Evolutionary conservation across 2,797 vertebrate species (phyloP).

Genomic region (Setipinna tenuifilis): DNA sequence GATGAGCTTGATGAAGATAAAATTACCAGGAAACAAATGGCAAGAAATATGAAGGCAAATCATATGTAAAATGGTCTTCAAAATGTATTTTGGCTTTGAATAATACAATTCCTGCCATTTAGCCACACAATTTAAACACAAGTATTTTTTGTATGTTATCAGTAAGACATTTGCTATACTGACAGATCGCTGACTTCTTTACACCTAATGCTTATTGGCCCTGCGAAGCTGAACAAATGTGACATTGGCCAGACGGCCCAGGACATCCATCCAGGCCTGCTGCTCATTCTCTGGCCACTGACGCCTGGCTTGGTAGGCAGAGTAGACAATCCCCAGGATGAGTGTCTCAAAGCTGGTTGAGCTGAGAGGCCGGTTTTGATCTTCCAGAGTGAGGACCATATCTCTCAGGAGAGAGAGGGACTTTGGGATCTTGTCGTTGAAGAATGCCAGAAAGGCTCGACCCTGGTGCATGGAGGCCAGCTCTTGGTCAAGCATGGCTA

Average conservation of each 20-base stretch:
- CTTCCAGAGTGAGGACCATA: constrained; percentile 63
- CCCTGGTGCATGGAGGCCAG: constrained; percentile 81
- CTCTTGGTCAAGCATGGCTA: constrained; percentile 79
- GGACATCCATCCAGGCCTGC: constrained; percentile 74
- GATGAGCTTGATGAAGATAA: background rate
- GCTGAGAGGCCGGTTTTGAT: constrained; percentile 61
- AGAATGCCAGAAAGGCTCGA: constrained; percentile 67
- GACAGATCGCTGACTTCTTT: background rate
- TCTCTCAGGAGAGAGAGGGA: constrained; percentile 67
- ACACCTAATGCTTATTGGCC: background rate
- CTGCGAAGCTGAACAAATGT: constrained; percentile 80
- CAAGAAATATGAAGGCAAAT: background rate
- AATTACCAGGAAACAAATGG: background rate
- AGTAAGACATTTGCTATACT: background rate
- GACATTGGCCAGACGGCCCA: constrained; percentile 77
- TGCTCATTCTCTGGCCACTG: constrained; percentile 66
- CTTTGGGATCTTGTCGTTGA: constrained; percentile 79
- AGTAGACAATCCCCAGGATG: constrained; percentile 79
- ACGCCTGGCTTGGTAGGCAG: constrained; percentile 71
- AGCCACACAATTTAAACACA: background rate
- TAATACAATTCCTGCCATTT: background rate
- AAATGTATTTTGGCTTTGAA: background rate
- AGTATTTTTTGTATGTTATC: background rate
- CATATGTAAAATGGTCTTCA: background rate
- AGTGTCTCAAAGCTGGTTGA: constrained; percentile 74